A percentile compares a stretch with the other conserved stretches of the same genome.
phyloP scores from a whole-genome alignment of 2,888 invertebrate genomes.

The Nomada hirtipes region DNA sequence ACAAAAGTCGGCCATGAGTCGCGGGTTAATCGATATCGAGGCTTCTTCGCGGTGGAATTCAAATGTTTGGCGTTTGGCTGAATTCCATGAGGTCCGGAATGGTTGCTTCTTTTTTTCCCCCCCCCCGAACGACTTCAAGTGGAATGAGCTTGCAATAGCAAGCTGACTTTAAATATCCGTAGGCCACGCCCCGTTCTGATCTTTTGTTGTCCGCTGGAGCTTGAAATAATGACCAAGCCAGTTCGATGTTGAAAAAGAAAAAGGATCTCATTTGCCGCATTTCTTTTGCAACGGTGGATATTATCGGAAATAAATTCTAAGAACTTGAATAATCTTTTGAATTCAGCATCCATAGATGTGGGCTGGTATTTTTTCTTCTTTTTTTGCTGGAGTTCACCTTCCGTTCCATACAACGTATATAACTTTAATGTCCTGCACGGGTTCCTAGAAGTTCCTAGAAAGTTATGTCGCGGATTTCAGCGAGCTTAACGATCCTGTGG shows the following conservation, averaged over 20 bases:
- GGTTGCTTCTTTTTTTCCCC: conserved; percentile 43
- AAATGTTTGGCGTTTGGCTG: conserved; percentile 61
- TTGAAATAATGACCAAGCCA: conserved; percentile 30
- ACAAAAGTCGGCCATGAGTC: conserved; percentile 13
- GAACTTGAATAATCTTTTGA: not conserved
- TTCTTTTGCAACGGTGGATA: not conserved
- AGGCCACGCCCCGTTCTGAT: conserved; percentile 49
- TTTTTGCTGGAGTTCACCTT: conserved; percentile 8
- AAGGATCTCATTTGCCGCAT: not conserved
- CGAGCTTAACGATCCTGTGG: conserved; percentile 56
- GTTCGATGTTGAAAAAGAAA: not conserved
- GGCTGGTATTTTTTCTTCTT: not conserved
- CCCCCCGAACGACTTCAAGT: conserved; percentile 21
- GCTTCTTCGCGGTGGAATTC: conserved; percentile 49
- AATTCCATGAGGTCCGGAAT: conserved; percentile 64
- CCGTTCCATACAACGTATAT: not conserved
- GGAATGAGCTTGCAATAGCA: conserved; percentile 51
- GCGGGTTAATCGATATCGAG: conserved; percentile 55
- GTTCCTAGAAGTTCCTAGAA: conserved; percentile 59
- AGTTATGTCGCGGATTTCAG: conserved; percentile 55
- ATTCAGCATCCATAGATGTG: not conserved
- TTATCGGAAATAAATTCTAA: not conserved
- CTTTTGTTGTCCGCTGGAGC: not conserved
- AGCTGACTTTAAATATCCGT: conserved; percentile 56
- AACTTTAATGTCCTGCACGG: conserved; percentile 26